These are phyloP conservation scores for Sycophila sp. DNA, from an alignment of 1,140 invertebrate species.

Conservation along the genomic window DNA sequence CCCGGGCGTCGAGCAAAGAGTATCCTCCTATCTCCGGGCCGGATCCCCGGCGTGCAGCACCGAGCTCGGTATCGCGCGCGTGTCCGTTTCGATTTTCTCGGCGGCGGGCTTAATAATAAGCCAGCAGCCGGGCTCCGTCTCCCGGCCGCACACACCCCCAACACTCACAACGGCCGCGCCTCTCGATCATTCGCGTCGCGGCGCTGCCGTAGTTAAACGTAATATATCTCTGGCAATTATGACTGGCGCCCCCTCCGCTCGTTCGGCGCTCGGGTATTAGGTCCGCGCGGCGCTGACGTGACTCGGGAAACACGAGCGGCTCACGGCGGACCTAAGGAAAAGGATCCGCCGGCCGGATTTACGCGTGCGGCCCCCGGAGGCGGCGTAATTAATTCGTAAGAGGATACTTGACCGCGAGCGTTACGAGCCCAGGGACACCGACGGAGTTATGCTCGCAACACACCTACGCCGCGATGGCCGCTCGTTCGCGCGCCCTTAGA, in stretches of 20 bases:
- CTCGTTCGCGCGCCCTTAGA: background rate
- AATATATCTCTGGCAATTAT: conserved; percentile 28
- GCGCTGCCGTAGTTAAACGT: conserved; percentile 16
- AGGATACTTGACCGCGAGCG: conserved; percentile 29
- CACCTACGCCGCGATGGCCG: background rate
- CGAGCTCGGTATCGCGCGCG: too few species aligned
- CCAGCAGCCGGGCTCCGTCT: too few species aligned
- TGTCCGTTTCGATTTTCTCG: too few species aligned
- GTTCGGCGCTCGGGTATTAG: background rate
- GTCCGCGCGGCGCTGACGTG: background rate
- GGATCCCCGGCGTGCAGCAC: too few species aligned
- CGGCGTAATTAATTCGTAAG: conserved; percentile 32
- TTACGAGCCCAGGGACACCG: conserved; percentile 11
- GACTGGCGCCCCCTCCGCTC: background rate
- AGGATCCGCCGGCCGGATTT: conserved; percentile 2
- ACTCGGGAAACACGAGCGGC: background rate
- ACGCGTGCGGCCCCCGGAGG: background rate
- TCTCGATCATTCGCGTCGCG: background rate
- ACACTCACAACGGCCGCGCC: background rate
- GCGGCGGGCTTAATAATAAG: too few species aligned
- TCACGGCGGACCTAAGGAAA: background rate
- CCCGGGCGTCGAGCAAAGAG: too few species aligned
- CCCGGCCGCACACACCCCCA: too few species aligned
- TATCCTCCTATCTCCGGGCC: too few species aligned
- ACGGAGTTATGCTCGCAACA: too few species aligned